Conservation (phyloP, 1,140 invertebrate genomes). For the Copidosoma floridanum region DNA sequence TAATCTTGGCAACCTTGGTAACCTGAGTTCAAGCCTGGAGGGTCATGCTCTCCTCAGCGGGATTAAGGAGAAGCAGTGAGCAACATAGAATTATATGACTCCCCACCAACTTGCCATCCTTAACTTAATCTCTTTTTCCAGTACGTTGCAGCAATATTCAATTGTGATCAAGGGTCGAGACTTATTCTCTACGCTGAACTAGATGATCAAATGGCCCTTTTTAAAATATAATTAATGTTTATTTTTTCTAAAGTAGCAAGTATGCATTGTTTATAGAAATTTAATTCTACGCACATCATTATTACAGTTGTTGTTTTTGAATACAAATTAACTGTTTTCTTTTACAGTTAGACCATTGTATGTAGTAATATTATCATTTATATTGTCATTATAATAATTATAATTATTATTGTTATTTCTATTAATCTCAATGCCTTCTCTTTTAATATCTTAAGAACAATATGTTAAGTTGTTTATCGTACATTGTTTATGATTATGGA, state of each 20-base stretch:
- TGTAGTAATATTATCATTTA: constrained; percentile 27
- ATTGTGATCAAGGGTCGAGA: constrained; percentile 23
- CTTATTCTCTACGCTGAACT: too few relatives aligned
- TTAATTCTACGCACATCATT: too few relatives aligned
- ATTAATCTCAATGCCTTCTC: too few relatives aligned
- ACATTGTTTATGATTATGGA: constrained; percentile 22
- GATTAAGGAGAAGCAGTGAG: constrained; percentile 43
- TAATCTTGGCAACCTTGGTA: constrained; percentile 51
- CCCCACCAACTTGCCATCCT: too few relatives aligned
- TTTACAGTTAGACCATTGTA: too few relatives aligned
- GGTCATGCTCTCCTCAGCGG: constrained; percentile 49
- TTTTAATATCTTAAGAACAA: too few relatives aligned
- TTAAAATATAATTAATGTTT: neutral
- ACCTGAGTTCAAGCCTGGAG: constrained; percentile 51
- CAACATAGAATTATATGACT: neutral
- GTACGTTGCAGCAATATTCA: constrained; percentile 13
- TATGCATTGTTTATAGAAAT: constrained; percentile 23
- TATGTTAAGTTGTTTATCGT: constrained; percentile 19
- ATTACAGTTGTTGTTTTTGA: too few relatives aligned
- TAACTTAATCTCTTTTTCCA: neutral
- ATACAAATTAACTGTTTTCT: constrained; percentile 23
- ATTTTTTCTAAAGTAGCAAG: constrained; percentile 14
- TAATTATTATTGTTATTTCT: too few relatives aligned
- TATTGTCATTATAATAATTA: too few relatives aligned
- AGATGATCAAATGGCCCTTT: neutral